These are phyloP conservation scores for honey bee (Apis mellifera) DNA, from an alignment of 1,140 invertebrate species.

Conservation along the genomic window DNA sequence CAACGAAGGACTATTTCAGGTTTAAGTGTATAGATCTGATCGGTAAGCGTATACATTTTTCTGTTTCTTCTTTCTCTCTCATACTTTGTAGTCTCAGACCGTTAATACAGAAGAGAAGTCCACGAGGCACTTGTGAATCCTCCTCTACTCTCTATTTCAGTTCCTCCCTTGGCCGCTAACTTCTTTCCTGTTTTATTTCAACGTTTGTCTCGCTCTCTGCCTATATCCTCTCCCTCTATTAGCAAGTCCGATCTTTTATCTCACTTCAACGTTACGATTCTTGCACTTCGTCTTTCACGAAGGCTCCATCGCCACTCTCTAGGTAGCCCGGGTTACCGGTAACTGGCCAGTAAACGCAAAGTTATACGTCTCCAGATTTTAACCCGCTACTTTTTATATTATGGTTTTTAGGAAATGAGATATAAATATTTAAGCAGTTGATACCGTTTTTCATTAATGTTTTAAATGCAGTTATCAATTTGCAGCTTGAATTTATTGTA, in stretches of 20 bases:
- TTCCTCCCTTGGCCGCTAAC: constrained; percentile 19
- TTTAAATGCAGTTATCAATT: neutral
- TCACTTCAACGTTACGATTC: neutral
- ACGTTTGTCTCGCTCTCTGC: neutral
- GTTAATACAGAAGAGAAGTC: constrained; percentile 64
- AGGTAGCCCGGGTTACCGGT: constrained; percentile 40
- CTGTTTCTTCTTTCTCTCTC: constrained; percentile 1
- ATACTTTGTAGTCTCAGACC: constrained; percentile 52
- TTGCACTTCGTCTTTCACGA: constrained; percentile 3
- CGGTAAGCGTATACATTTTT: constrained; percentile 18
- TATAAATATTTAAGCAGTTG: neutral
- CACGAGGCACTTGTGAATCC: constrained; percentile 57
- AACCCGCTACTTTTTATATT: constrained; percentile 33
- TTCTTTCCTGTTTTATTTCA: constrained; percentile 45
- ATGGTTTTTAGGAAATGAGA: neutral
- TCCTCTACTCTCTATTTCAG: constrained; percentile 53
- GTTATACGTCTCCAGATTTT: constrained; percentile 38
- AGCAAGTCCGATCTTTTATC: constrained; percentile 14
- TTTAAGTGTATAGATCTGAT: constrained; percentile 20
- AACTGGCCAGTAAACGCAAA: constrained; percentile 45
- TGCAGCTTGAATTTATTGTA: neutral
- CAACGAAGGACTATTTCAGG: neutral
- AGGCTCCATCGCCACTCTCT: constrained; percentile 17
- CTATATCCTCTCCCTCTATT: neutral
- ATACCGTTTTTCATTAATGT: neutral